Conservation (phyloP, 2,113 vertebrate species). For the Antennarius striatus region DNA sequence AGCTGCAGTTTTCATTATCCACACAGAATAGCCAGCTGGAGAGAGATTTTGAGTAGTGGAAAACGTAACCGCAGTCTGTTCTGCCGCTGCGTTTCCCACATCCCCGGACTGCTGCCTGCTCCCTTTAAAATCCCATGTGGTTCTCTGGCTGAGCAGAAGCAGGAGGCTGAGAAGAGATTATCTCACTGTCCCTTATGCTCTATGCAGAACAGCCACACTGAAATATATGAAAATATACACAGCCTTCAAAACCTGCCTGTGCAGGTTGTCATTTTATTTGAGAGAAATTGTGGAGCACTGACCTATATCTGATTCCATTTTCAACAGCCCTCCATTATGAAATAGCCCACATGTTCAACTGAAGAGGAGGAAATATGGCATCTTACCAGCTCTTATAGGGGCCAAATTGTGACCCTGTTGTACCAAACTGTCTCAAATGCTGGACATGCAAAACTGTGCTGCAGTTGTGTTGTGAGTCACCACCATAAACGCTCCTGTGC, state of each 20-base stretch:
- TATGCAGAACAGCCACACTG: not conserved
- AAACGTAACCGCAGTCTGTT: slow-evolving; percentile 36
- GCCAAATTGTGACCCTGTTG: not conserved
- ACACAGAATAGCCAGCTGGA: slow-evolving; percentile 38
- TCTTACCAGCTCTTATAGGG: slow-evolving; percentile 35
- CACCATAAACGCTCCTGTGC: not conserved
- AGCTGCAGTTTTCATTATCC: slow-evolving; percentile 48
- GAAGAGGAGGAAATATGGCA: slow-evolving; percentile 21
- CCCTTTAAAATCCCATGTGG: slow-evolving; percentile 52
- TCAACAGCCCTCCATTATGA: slow-evolving; percentile 9
- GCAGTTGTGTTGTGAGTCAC: slow-evolving; percentile 4
- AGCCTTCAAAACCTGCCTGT: not conserved
- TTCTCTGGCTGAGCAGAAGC: slow-evolving; percentile 24
- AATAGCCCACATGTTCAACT: slow-evolving; percentile 28
- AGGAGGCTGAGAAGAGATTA: slow-evolving; percentile 40
- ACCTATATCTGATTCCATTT: slow-evolving; percentile 20
- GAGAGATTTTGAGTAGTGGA: slow-evolving; percentile 27
- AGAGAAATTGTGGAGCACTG: not conserved
- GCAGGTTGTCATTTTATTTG: not conserved
- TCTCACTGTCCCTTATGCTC: slow-evolving; percentile 47
- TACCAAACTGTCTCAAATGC: slow-evolving; percentile 16
- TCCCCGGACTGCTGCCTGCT: slow-evolving; percentile 39
- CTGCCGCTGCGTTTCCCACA: slow-evolving; percentile 43
- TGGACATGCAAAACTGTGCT: slow-evolving; percentile 13
- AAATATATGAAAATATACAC: slow-evolving; percentile 11